Percentiles rank a stretch among this genome's conserved stretches.
Evolutionary conservation across 2,888 invertebrate species (phyloP).

Genomic region (Polydesmus complanatus): DNA sequence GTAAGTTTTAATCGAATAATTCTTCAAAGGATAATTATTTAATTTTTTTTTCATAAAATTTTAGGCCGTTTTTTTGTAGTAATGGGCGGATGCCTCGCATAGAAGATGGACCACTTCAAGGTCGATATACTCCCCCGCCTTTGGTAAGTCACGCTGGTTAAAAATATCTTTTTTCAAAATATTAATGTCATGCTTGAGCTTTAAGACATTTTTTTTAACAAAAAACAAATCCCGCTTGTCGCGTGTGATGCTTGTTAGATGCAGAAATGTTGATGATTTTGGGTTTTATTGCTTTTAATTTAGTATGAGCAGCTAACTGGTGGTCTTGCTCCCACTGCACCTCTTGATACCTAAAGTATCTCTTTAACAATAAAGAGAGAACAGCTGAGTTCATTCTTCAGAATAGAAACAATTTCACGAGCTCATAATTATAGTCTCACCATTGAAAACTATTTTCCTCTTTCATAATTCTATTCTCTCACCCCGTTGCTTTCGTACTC

Average conservation of each 20-base stretch:
- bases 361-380: background rate
- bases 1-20: conserved; percentile 18
- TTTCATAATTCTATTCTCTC: too few species aligned
- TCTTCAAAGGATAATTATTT: background rate
- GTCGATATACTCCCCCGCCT: conserved; percentile 18
- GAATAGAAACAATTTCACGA: too few species aligned
- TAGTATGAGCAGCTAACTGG: conserved; percentile 15
- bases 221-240: too few species aligned
- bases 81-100: conserved; percentile 23
- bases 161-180: background rate
- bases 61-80: conserved; percentile 21
- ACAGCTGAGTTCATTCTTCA: background rate
- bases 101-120: conserved; percentile 16
- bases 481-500: too few species aligned
- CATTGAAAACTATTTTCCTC: background rate
- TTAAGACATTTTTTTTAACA: too few species aligned
- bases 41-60: background rate
- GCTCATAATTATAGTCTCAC: background rate
- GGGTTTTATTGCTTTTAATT: background rate
- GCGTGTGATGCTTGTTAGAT: too few species aligned
- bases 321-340: conserved; percentile 11
- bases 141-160: conserved; percentile 15
- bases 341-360: conserved; percentile 7
- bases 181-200: too few species aligned
- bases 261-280: too few species aligned